Conservation (phyloP, 2,113 vertebrate species). For the Podilymbus podiceps region DNA sequence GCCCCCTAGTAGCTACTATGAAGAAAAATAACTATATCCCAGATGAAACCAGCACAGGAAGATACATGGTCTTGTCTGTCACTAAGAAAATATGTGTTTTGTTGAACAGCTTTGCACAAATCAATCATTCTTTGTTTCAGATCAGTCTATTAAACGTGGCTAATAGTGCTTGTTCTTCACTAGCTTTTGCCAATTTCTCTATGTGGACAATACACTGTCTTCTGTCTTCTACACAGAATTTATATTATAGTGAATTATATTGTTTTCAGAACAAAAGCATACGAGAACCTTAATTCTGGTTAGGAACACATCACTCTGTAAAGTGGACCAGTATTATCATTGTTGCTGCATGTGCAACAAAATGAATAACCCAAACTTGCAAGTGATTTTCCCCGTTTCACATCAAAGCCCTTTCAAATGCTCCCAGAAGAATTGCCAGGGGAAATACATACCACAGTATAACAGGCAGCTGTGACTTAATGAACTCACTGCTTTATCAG, state of each 20-base stretch:
- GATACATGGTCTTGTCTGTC: background rate
- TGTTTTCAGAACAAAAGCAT: background rate
- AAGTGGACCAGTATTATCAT: background rate
- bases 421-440: background rate
- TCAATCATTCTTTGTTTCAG: background rate
- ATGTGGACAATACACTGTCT: background rate
- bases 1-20: no score
- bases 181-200: background rate
- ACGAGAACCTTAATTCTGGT: background rate
- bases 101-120: background rate
- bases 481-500: background rate
- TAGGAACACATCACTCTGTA: background rate
- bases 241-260: background rate
- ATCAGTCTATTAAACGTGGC: background rate
- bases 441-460: background rate
- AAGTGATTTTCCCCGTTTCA: background rate
- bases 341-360: background rate
- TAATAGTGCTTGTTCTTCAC: background rate
- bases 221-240: background rate
- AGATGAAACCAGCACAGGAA: no score
- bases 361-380: background rate
- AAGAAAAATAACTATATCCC: no score
- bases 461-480: background rate
- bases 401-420: background rate
- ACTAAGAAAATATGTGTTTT: background rate